Evolutionary conservation across 2,113 vertebrate species (phyloP).

Genomic region (Ptilorrhoa leucosticta): DNA sequence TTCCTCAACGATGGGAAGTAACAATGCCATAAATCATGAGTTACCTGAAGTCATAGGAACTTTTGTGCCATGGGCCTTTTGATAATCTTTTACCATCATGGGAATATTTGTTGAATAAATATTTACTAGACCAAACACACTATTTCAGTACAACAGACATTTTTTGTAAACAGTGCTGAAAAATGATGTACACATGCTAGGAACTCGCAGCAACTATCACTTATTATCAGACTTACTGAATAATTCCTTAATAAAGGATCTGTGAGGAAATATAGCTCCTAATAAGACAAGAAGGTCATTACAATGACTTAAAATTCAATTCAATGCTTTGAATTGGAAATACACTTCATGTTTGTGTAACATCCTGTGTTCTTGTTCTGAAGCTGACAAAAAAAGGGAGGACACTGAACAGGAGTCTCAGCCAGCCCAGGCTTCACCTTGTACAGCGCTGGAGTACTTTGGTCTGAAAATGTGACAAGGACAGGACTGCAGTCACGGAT

Average conservation of each 20-base stretch:
- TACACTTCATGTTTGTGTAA: neutral
- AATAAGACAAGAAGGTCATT: neutral
- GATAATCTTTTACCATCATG: constrained; percentile 55
- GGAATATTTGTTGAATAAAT: constrained; percentile 64
- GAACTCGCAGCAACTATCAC: neutral
- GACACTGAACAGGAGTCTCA: neutral
- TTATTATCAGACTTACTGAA: constrained; percentile 12
- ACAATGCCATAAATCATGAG: constrained; percentile 71
- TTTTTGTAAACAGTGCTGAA: constrained; percentile 20
- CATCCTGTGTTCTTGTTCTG: neutral
- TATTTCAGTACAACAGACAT: neutral
- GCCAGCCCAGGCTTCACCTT: neutral
- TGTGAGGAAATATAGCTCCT: neutral
- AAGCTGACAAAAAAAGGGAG: neutral
- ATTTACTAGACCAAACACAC: constrained; percentile 25
- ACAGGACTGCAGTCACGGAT: neutral
- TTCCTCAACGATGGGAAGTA: constrained; percentile 65
- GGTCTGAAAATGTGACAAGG: neutral
- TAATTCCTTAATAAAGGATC: neutral
- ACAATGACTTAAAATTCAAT: neutral
- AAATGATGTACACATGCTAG: neutral
- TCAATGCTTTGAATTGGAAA: constrained; percentile 6
- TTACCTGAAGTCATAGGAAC: constrained; percentile 62
- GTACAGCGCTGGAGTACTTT: neutral
- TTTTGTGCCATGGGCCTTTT: constrained; percentile 49